Percentiles rank a stretch among this genome's conserved stretches.
Conservation (phyloP, 92 coral and sea anemone genomes). For the Porites evermanni region DNA sequence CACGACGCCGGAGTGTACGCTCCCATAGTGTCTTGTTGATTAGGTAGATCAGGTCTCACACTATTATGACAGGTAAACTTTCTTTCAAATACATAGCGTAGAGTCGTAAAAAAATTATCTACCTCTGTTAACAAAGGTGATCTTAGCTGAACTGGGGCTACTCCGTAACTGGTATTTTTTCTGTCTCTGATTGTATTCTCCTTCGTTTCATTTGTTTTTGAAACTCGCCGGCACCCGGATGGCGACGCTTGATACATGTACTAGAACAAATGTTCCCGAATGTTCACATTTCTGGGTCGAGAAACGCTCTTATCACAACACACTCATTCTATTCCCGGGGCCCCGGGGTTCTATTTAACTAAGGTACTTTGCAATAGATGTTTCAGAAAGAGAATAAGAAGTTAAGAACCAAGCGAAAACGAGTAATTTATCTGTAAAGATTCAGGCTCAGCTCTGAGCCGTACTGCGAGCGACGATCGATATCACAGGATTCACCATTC, state of each 20-base stretch:
- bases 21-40: too few relatives aligned
- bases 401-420: background rate
- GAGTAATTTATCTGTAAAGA: background rate
- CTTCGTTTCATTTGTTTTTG: background rate
- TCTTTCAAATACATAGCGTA: background rate
- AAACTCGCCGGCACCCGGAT: too few relatives aligned
- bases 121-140: background rate
- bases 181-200: too few relatives aligned
- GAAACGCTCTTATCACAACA: background rate
- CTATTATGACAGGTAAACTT: too few relatives aligned
- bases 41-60: too few relatives aligned
- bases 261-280: background rate
- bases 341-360: too few relatives aligned
- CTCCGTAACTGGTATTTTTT: too few relatives aligned
- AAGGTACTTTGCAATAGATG: background rate
- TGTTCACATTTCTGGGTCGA: background rate
- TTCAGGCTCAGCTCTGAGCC: too few relatives aligned
- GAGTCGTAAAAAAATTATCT: too few relatives aligned
- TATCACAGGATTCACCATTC: background rate
- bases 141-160: background rate
- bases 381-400: background rate
- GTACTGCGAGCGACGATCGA: background rate
- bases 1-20: too few relatives aligned
- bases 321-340: too few relatives aligned
- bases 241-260: background rate